Conservation (phyloP, 1,140 invertebrate species). For the Goniozus legneri region DNA sequence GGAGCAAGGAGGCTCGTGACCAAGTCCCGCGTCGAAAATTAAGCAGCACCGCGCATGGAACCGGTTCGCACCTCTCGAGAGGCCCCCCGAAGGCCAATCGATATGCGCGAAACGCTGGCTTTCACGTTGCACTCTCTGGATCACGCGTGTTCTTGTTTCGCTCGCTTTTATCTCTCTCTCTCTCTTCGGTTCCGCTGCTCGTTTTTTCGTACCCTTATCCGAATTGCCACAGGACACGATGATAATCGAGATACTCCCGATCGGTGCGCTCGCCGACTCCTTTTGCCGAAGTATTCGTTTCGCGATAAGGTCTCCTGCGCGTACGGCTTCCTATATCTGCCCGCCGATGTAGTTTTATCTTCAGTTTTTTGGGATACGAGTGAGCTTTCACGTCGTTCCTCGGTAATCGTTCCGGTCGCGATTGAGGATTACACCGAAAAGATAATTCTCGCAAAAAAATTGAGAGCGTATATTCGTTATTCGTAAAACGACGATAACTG, state of each 20-base stretch:
- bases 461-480: no score
- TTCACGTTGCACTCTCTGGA: conserved; percentile 24
- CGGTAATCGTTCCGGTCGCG: no score
- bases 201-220: conserved; percentile 18
- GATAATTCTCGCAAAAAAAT: no score
- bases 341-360: no score
- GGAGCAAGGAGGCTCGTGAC: neutral
- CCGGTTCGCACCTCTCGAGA: conserved; percentile 20
- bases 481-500: no score
- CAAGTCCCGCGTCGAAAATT: conserved; percentile 24
- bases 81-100: conserved; percentile 19
- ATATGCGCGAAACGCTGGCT: conserved; percentile 8
- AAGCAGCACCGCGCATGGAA: conserved; percentile 9
- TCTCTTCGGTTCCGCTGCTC: no score
- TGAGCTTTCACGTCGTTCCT: no score
- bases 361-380: no score
- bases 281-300: no score
- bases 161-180: conserved; percentile 2
- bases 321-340: no score
- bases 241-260: conserved; percentile 19
- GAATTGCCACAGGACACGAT: conserved; percentile 17
- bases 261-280: conserved; percentile 12
- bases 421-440: no score
- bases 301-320: no score
- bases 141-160: conserved; percentile 15